Base-by-base conservation (phyloP, 2,888 invertebrate genomes). In the Halictus ligatus region DNA sequence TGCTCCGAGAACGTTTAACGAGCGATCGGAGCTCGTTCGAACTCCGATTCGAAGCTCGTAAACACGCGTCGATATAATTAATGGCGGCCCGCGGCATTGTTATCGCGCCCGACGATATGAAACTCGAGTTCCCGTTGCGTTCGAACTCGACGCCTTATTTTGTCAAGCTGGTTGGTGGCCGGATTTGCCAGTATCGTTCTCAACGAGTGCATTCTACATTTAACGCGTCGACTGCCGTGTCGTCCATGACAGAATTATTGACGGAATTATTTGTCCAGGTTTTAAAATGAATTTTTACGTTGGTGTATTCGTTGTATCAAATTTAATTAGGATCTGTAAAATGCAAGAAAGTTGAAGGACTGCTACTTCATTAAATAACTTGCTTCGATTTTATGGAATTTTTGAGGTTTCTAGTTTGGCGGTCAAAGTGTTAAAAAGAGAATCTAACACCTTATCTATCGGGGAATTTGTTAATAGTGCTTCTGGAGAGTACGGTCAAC, bases 11-110 rank as follows among this genome's bases (percentile, higher is more conserved):
- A 78, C 58, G 74, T 71, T 75, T 71, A 75, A 75, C 48, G 72
- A 78, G 74, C 71, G 46, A 50, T n/a, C 25, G 21, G 15, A 46
- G 43, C 43, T 69, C 69, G 18, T 74, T 35, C 74, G 25, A 10
- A n/a, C 5, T n/a, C n/a, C 48, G 75, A 78, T 73, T 76, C 73
- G 60, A 79, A n/a, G 35, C 43, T 75, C 78, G 54, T 58, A 69
- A 82, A 82, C 75, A 67, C 76, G 35, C 43, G 29, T 78, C 54
- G 35, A 40, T 50, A 58, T 76, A 81, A 80, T 80, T 76, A 78
- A 84, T 78, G 60, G 54, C n/a, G 54, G 10, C 54, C 54, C 54
- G 6, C 58, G 46, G 78, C 80, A 80, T 80, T 72, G 78, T 78
- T 80, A 78, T 67, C 78, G 35, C 25, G 40, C 74, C 15, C 74